phyloP scores from a whole-genome alignment of 2,888 invertebrate genomes.

The Zygogramma bicolorata region DNA sequence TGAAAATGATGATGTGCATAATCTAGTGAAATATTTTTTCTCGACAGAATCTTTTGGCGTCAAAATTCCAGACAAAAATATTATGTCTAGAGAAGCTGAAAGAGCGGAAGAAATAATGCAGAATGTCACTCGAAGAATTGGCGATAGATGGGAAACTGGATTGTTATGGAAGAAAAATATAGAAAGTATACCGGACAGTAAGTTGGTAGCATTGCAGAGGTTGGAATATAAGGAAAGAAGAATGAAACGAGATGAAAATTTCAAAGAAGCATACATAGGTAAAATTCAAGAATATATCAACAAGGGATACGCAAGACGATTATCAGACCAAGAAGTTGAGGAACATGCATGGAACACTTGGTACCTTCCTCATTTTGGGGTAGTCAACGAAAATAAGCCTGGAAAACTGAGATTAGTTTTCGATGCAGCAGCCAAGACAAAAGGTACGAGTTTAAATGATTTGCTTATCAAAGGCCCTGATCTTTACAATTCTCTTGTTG shows the following conservation, averaged over 20 bases:
- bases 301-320: background rate
- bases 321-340: background rate
- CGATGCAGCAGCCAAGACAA: background rate
- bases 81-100: background rate
- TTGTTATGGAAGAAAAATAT: too few relatives aligned
- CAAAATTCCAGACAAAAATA: too few relatives aligned
- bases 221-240: too few relatives aligned
- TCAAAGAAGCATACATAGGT: too few relatives aligned
- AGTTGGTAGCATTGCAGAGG: too few relatives aligned
- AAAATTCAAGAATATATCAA: background rate
- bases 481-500: too few relatives aligned
- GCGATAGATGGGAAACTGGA: background rate
- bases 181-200: too few relatives aligned
- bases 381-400: background rate
- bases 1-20: background rate
- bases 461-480: background rate
- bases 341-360: background rate
- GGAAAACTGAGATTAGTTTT: background rate
- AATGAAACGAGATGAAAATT: too few relatives aligned
- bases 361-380: too few relatives aligned
- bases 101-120: background rate
- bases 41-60: too few relatives aligned
- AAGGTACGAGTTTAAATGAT: background rate
- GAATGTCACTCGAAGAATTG: background rate
- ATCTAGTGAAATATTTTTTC: background rate